Evolutionary conservation across 2,113 vertebrate genomes (phyloP), one percentile per base, ranked within the genome.

Genomic region (Anas platyrhynchos): DNA sequence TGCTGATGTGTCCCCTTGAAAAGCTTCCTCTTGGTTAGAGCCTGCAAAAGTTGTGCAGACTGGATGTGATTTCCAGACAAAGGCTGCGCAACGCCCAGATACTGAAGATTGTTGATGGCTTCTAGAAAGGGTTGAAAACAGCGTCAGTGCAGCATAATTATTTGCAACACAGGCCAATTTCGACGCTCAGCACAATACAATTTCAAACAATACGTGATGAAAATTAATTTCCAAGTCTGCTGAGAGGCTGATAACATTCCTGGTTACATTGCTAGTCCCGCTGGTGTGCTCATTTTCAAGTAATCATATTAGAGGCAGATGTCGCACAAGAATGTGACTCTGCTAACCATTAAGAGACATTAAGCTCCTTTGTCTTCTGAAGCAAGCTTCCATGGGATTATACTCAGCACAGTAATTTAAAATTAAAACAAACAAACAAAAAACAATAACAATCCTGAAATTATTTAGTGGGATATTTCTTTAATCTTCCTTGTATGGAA

Each of bases 191-290:
- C 55, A 88, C 89, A 91, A 92, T 22, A 20, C 36, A 63, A 63
- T 67, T 94, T 90, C n/a, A 86, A 94, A 94, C 91, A 97, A 89
- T 81, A 69, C 66, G 46, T 59, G 80, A 94, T 93, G 89, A 95
- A 96, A 97, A 95, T 87, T 72, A 63, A 59, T 74, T 90, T 93
- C 86, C 77, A 72, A 69, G 63, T 68, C 44, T 56, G 67, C 14
- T 92, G 83, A 93, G 85, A 74, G 68, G 77, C 76, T 87, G 90
- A 78, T 93, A 91, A 83, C 83, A 66, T 62, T 84, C 96, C 21
- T 58, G 29, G 84, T 82, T 89, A 23, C 25, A 6, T 12, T 69
- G 44, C 67, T 85, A 3, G 3, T 89, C 91, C 82, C 12, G 0
- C 75, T 87, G 89, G 54, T 0, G 0, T 62, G 66, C 38, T 73